A percentile compares a stretch with the other conserved stretches of the same genome.
These are phyloP conservation scores for Aldabrachelys gigantea DNA, from an alignment of 2,113 vertebrate species.

Conservation along the genomic window DNA sequence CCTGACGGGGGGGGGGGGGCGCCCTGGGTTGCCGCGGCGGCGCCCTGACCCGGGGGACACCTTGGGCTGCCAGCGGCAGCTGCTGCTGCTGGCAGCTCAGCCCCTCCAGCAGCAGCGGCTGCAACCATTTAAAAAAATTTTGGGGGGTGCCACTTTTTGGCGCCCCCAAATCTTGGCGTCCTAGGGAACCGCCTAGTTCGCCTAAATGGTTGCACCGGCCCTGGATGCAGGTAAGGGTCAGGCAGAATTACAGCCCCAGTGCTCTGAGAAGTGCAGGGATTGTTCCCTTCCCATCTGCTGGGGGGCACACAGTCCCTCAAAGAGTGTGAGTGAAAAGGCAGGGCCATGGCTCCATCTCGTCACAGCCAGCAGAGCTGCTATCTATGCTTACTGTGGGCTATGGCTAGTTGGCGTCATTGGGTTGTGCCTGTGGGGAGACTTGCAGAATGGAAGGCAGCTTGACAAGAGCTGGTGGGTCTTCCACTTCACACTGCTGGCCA, in stretches of 20 bases:
- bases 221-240: background rate
- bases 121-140: too few species aligned
- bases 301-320: rapidly evolving
- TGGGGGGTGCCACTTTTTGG: too few species aligned
- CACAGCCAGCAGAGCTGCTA: background rate
- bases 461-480: slow-evolving; percentile 31
- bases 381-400: background rate
- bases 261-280: background rate
- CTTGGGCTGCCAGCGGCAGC: too few species aligned
- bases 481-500: slow-evolving; percentile 15
- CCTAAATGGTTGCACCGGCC: too few species aligned
- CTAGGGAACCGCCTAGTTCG: too few species aligned
- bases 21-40: too few species aligned
- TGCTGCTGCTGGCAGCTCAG: too few species aligned
- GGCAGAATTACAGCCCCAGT: rapidly evolving
- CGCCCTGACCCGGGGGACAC: too few species aligned
- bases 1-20: too few species aligned
- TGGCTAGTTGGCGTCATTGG: background rate
- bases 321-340: background rate
- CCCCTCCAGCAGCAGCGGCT: too few species aligned
- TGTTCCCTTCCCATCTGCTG: background rate
- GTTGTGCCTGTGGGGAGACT: background rate
- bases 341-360: background rate
- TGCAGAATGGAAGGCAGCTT: slow-evolving; percentile 42
- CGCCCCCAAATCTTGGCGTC: too few species aligned